Base-by-base conservation (phyloP, 2,113 vertebrate species). In the Gambusia affinis region DNA sequence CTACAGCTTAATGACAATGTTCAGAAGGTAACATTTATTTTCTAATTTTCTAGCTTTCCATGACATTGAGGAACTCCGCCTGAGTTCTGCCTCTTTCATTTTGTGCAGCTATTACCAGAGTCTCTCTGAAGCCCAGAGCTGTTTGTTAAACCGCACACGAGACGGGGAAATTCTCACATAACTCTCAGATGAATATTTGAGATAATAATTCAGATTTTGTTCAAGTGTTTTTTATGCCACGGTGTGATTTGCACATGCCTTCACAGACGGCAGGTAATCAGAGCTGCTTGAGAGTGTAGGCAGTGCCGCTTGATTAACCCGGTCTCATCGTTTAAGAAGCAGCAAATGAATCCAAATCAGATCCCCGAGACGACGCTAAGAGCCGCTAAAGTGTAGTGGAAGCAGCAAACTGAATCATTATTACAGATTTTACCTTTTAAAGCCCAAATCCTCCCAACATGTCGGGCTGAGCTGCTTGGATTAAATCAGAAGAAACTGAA, bases 41-140 rank as follows among this genome's bases (percentile, higher is more conserved):
- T n/a, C 27, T 42, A 3, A 15, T n/a, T n/a, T 66, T 17, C 33
- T 7, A 64, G 24, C n/a, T 64, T 64, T 12, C 0, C 30, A 2
- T 12, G 63, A n/a, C 63, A 35, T 35, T 64, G 31, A 35, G 30
- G 24, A 63, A 17, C 14, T 63, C 12, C 65, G 24, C 19, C 47
- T 24, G 19, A n/a, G 51, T 57, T 57, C 22, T 24, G 51, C 4
- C 67, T 77, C 60, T 66, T 80, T 85, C 72, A 64, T n/a, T 86
- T 61, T 62, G 65, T 80, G 44, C 60, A 42, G 68, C 44, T 73
- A 72, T 82, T 80, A 76, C 80, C 74, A 82, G 62, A 62, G 42
- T 64, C 65, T 76, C 81, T 73, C 62, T 11, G 30, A 22, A 64
- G 62, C 30, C 31, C 31, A 33, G 76, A 57, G 51, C 22, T 57